A percentile compares a stretch with the other conserved stretches of the same genome.
Evolutionary conservation across 64 coral and sea anemone genomes (phyloP).

Genomic region (Actinia tenebrosa): DNA sequence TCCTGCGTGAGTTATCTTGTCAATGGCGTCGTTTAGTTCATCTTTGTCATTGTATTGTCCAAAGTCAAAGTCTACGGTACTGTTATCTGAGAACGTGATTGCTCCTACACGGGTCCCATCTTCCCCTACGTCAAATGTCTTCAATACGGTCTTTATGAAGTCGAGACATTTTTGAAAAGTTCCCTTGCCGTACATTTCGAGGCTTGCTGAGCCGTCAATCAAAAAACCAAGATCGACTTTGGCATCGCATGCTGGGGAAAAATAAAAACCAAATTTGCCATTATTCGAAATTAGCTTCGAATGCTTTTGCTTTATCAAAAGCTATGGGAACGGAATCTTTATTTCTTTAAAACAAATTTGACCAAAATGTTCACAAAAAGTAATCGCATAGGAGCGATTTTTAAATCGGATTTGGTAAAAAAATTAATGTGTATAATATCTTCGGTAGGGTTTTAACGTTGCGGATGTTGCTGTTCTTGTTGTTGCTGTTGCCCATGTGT

Average conservation of each 20-base stretch:
- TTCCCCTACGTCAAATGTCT: constrained; percentile 26
- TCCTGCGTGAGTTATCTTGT: constrained; percentile 13
- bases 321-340: too few relatives aligned
- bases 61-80: constrained; percentile 40
- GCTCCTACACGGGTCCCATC: constrained; percentile 40
- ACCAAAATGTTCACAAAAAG: too few relatives aligned
- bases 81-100: constrained; percentile 26
- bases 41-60: constrained; percentile 10
- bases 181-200: constrained; percentile 58
- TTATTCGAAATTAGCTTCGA: too few relatives aligned
- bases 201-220: constrained; percentile 44
- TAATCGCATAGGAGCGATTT: too few relatives aligned
- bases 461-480: too few relatives aligned
- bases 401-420: too few relatives aligned
- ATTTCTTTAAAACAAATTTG: too few relatives aligned
- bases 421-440: too few relatives aligned
- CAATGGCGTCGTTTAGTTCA: constrained; percentile 19
- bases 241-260: constrained; percentile 27
- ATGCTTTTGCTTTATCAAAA: too few relatives aligned
- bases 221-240: constrained; percentile 35
- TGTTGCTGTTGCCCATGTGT: too few relatives aligned
- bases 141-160: constrained; percentile 22
- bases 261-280: not conserved
- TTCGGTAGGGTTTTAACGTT: too few relatives aligned
- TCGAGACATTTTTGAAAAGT: constrained; percentile 37